Conservation (phyloP, 2,113 vertebrate genomes). For the Podilymbus podiceps region DNA sequence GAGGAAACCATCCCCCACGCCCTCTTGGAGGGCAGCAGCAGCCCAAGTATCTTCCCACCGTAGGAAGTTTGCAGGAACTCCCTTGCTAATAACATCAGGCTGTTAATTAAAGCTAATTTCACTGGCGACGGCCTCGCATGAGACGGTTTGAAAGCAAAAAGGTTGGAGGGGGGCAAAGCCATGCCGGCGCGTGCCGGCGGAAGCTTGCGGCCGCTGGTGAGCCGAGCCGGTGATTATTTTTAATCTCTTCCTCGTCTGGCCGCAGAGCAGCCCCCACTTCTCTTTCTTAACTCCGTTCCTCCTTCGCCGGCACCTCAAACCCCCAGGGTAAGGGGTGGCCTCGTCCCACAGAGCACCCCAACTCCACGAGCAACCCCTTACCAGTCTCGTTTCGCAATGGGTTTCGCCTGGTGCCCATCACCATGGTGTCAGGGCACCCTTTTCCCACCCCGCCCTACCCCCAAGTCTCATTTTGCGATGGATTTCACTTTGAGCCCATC, state of each 20-base stretch:
- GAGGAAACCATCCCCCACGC: neutral
- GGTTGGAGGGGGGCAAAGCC: neutral
- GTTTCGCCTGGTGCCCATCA: neutral
- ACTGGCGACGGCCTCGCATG: neutral
- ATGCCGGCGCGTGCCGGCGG: fast-evolving
- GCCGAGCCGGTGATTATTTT: neutral
- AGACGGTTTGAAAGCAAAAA: neutral
- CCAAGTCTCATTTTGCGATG: fast-evolving
- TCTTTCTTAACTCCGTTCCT: neutral
- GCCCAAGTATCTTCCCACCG: neutral
- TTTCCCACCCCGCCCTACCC: fast-evolving
- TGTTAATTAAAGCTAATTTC: neutral
- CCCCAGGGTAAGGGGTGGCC: neutral
- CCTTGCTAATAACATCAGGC: neutral
- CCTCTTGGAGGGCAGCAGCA: fast-evolving
- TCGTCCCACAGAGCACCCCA: neutral
- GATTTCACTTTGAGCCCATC: neutral
- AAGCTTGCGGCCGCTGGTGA: fast-evolving
- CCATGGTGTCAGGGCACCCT: neutral
- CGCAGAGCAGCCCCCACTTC: neutral
- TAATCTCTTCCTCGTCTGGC: neutral
- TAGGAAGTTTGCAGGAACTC: neutral
- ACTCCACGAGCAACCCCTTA: neutral
- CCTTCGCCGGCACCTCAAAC: neutral
- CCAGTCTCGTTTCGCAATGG: neutral